These are phyloP conservation scores for Bombus waltoni DNA, from an alignment of 1,140 invertebrate genomes.

Conservation along the genomic window DNA sequence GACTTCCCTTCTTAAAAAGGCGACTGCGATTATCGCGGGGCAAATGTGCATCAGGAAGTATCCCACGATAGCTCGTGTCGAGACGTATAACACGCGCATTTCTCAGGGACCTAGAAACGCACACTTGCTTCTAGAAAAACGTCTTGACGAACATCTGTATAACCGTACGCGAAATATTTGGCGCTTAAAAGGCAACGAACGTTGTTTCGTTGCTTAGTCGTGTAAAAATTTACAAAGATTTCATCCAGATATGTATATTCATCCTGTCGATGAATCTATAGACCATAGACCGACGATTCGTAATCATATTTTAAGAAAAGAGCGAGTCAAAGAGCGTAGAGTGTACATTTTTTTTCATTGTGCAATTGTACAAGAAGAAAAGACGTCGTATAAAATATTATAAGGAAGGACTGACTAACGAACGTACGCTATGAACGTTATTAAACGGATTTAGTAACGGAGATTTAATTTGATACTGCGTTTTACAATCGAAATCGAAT, in stretches of 20 bases:
- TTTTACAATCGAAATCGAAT: background rate
- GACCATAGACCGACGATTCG: background rate
- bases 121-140: background rate
- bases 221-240: background rate
- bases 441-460: background rate
- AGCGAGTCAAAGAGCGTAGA: background rate
- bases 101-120: constrained; percentile 47
- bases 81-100: constrained; percentile 54
- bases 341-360: background rate
- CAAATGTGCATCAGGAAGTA: constrained; percentile 48
- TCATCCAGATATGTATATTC: background rate
- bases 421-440: background rate
- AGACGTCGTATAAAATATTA: background rate
- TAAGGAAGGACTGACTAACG: background rate
- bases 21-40: constrained; percentile 8
- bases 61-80: constrained; percentile 55
- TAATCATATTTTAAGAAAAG: background rate
- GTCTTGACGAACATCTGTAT: background rate
- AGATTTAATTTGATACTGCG: background rate
- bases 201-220: background rate
- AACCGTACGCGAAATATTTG: background rate
- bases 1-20: constrained; percentile 31
- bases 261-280: background rate
- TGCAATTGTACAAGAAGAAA: background rate
- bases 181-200: background rate